Evolutionary conservation across 2,797 vertebrate genomes (phyloP).

Genomic region (Pagetopsis macropterus): DNA sequence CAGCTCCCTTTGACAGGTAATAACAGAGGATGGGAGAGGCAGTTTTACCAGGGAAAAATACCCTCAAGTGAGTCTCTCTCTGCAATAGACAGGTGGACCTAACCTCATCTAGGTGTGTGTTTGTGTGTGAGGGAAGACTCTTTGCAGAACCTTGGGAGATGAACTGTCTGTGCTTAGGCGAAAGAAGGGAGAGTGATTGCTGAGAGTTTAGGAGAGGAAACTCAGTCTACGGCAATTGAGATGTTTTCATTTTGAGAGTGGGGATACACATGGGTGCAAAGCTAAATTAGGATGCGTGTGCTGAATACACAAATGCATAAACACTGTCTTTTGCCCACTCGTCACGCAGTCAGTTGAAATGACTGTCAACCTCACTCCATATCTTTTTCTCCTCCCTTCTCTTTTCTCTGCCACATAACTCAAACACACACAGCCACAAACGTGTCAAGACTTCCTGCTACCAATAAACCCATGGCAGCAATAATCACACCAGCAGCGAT

Average conservation of each 20-base stretch:
- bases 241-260: slow-evolving; percentile 31
- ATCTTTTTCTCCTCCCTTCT: background rate
- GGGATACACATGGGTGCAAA: slow-evolving; percentile 3
- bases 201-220: slow-evolving; percentile 35
- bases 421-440: slow-evolving; percentile 7
- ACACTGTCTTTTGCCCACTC: slow-evolving; percentile 19
- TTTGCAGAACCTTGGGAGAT: slow-evolving; percentile 31
- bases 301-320: slow-evolving; percentile 35
- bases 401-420: background rate
- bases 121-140: slow-evolving; percentile 6
- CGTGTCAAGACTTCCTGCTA: background rate
- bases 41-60: slow-evolving; percentile 3
- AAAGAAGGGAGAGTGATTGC: slow-evolving; percentile 28
- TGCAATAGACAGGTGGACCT: slow-evolving; percentile 34
- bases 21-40: slow-evolving; percentile 19
- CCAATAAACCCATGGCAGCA: slow-evolving; percentile 26
- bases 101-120: slow-evolving; percentile 32
- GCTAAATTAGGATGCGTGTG: slow-evolving; percentile 48
- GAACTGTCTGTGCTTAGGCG: slow-evolving; percentile 27
- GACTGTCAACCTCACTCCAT: slow-evolving; percentile 35
- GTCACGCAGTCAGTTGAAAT: slow-evolving; percentile 52
- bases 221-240: slow-evolving; percentile 13
- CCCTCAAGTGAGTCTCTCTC: slow-evolving; percentile 12
- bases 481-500: slow-evolving; percentile 23
- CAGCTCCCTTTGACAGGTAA: slow-evolving; percentile 13